A percentile compares a stretch with the other conserved stretches of the same genome.
phyloP scores from a whole-genome alignment of 2,888 invertebrate species.

The Ethmia dodecea region DNA sequence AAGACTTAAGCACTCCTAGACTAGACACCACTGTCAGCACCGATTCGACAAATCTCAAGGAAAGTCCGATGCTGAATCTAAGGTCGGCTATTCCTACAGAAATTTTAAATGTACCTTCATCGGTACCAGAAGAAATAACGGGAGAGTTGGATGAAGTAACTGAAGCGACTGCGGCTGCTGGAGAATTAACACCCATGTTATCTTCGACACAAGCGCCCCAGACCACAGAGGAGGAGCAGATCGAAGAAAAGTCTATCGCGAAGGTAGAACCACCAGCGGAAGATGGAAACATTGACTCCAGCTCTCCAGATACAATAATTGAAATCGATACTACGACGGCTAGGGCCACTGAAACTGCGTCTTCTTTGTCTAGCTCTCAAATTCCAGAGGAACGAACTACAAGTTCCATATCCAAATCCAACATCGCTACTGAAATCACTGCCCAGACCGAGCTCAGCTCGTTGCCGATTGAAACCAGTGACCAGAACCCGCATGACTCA shows the following conservation, averaged over 20 bases:
- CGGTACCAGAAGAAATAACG: slow-evolving; percentile 38
- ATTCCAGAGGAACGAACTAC: slow-evolving; percentile 29
- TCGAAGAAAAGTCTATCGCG: slow-evolving; percentile 19
- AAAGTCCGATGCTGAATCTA: slow-evolving; percentile 51
- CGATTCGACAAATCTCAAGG: slow-evolving; percentile 30
- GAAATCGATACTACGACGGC: slow-evolving; percentile 22
- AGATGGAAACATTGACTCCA: slow-evolving; percentile 18
- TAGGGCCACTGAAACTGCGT: slow-evolving; percentile 15
- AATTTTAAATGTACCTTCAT: slow-evolving; percentile 44
- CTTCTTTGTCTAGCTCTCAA: slow-evolving; percentile 24
- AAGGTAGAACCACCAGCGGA: slow-evolving; percentile 18
- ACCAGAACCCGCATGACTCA: slow-evolving; percentile 58
- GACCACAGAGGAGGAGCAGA: slow-evolving; percentile 11
- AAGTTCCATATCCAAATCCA: slow-evolving; percentile 41
- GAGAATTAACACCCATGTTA: slow-evolving; percentile 15
- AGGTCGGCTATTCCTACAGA: slow-evolving; percentile 61
- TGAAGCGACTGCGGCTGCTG: slow-evolving; percentile 20
- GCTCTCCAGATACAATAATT: slow-evolving; percentile 13
- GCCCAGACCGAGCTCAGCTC: slow-evolving; percentile 63
- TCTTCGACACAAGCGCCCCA: slow-evolving; percentile 1
- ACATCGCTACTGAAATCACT: slow-evolving; percentile 53
- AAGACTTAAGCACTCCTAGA: slow-evolving; percentile 25
- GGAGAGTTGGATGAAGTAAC: slow-evolving; percentile 37
- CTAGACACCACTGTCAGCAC: slow-evolving; percentile 24
- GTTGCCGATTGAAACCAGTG: slow-evolving; percentile 62